Conservation (phyloP, 1,140 invertebrate genomes). For the Mycetomoellerius zeteki region DNA sequence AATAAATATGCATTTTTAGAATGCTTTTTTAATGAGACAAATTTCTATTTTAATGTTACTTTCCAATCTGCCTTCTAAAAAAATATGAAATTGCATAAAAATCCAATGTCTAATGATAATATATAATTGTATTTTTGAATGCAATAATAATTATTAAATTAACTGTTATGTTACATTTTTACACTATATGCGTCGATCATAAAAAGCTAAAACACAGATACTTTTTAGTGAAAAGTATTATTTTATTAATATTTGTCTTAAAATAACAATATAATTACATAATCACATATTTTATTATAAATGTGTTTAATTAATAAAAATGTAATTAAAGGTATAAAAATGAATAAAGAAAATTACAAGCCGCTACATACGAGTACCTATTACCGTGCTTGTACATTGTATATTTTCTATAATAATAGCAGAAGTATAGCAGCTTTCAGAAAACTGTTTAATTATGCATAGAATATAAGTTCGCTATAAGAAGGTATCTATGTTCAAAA, state of each 20-base stretch:
- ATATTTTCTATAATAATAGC: background rate
- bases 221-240: background rate
- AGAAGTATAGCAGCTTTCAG: background rate
- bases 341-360: background rate
- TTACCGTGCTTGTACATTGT: background rate
- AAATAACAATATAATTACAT: slow-evolving; percentile 11
- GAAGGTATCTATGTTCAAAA: background rate
- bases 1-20: no score
- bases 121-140: no score
- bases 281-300: background rate
- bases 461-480: slow-evolving; percentile 20
- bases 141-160: no score
- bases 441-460: slow-evolving; percentile 34
- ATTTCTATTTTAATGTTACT: no score
- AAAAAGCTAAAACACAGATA: background rate
- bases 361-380: background rate
- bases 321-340: background rate
- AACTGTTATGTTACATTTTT: no score
- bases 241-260: background rate
- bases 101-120: no score
- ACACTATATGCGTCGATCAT: no score
- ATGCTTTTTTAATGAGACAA: no score
- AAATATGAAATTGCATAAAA: no score
- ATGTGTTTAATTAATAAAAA: background rate
- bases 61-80: no score